Conservation (phyloP, 2,113 vertebrate species). For the Nymphicus hollandicus region DNA sequence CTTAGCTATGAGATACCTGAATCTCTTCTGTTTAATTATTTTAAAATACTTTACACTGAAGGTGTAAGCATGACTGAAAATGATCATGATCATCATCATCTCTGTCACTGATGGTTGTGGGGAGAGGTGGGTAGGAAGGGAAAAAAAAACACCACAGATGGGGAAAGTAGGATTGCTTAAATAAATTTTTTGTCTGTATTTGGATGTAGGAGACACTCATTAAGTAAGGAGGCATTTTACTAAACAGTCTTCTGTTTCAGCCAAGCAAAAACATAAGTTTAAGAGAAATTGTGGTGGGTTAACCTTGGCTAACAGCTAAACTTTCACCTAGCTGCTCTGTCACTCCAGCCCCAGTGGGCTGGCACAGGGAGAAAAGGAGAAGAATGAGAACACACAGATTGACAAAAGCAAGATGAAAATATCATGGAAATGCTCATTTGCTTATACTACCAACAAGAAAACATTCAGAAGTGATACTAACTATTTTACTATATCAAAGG, state of each 20-base stretch:
- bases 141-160: not conserved
- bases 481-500: not conserved
- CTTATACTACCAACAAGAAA: not conserved
- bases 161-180: not conserved
- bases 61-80: not conserved
- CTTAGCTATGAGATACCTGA: not conserved
- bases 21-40: not conserved
- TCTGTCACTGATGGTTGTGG: not conserved
- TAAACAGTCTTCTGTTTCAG: not conserved
- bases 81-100: not conserved
- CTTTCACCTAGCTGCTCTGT: not conserved
- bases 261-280: not conserved
- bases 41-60: not conserved
- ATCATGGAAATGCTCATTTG: not conserved
- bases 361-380: not conserved
- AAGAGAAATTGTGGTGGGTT: not conserved
- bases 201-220: not conserved
- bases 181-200: not conserved
- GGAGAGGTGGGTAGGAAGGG: not conserved
- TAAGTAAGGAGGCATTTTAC: not conserved
- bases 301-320: not conserved
- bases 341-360: accelerated
- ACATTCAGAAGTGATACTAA: not conserved
- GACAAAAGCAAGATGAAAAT: not conserved
- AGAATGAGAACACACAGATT: not conserved